These are phyloP conservation scores for Meta bourneti DNA, from an alignment of 2,888 invertebrate species.

Conservation along the genomic window DNA sequence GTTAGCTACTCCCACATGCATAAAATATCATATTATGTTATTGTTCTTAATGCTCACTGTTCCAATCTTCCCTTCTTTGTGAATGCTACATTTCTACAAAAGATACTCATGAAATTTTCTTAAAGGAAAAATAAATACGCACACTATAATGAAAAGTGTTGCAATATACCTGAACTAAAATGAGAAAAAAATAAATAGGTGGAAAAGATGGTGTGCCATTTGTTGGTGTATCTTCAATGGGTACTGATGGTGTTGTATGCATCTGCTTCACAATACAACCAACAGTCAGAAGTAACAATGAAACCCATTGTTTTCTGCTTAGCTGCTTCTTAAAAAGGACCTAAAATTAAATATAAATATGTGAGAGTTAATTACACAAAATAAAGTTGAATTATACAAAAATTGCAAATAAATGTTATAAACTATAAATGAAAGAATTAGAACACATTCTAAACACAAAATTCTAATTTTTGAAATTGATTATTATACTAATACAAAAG, in stretches of 20 bases:
- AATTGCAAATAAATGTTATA: neutral
- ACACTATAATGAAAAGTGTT: too few species aligned
- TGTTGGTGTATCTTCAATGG: neutral
- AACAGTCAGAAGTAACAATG: slow-evolving; percentile 90
- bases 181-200: slow-evolving; percentile 55
- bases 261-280: slow-evolving; percentile 96
- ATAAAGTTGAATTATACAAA: neutral
- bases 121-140: too few species aligned
- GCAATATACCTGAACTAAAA: slow-evolving; percentile 62
- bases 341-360: slow-evolving; percentile 82
- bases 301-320: slow-evolving; percentile 91
- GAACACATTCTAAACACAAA: neutral
- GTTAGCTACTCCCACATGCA: too few species aligned
- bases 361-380: neutral
- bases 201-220: neutral
- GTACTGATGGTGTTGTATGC: slow-evolving; percentile 78
- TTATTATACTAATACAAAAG: neutral
- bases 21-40: too few species aligned
- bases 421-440: neutral
- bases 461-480: neutral
- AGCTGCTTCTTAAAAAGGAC: slow-evolving; percentile 91
- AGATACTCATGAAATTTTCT: too few species aligned
- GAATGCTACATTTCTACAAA: too few species aligned
- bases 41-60: too few species aligned
- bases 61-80: too few species aligned